These are phyloP conservation scores for Cepaea hortensis DNA, from an alignment of 2,888 invertebrate species.

Conservation along the genomic window DNA sequence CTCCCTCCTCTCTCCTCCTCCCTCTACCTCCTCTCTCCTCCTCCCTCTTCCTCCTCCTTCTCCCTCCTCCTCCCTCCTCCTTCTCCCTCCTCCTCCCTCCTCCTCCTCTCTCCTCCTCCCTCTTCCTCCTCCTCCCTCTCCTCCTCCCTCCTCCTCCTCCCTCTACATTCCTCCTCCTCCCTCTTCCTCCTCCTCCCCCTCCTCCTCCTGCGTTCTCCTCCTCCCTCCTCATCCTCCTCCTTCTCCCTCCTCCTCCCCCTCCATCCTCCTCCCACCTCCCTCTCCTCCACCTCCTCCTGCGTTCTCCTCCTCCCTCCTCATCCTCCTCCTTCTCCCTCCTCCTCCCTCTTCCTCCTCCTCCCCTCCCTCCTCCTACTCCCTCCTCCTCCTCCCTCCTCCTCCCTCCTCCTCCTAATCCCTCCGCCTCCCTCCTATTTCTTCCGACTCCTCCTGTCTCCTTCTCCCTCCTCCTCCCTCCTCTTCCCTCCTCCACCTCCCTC, in stretches of 20 bases:
- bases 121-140: not conserved
- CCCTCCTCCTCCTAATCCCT: too few relatives aligned
- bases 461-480: not conserved
- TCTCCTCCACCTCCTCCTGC: not conserved
- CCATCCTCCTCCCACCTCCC: too few relatives aligned
- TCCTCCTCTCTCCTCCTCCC: not conserved
- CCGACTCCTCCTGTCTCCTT: not conserved
- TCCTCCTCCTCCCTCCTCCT: too few relatives aligned
- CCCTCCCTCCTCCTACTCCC: too few relatives aligned
- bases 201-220: not conserved
- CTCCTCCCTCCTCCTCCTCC: not conserved
- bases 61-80: not conserved
- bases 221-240: too few relatives aligned
- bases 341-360: not conserved
- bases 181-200: not conserved
- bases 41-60: not conserved
- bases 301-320: not conserved
- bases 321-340: not conserved
- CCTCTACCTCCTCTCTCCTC: too few relatives aligned
- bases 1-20: not conserved
- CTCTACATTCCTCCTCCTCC: not conserved
- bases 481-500: constrained; percentile 5
- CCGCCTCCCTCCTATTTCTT: not conserved
- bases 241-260: too few relatives aligned
- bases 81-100: not conserved